Conservation (phyloP, 2,113 vertebrate genomes). For the Atractosteus spatula region DNA sequence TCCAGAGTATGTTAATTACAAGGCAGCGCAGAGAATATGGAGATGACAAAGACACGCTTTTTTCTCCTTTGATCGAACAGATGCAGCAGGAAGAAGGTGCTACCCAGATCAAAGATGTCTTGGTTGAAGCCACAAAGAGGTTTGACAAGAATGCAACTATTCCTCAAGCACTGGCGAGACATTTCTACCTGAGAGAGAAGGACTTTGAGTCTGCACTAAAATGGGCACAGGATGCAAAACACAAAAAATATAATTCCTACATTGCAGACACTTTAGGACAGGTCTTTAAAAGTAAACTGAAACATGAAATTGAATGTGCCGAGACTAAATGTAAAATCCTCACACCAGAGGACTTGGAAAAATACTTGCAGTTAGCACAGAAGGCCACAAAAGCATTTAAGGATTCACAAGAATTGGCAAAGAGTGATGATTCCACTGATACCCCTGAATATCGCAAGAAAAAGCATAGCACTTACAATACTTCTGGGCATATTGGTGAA, state of each 20-base stretch:
- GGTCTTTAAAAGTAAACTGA: conserved; percentile 68
- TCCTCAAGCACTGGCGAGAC: conserved; percentile 53
- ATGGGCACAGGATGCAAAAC: conserved; percentile 65
- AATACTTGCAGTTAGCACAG: conserved; percentile 53
- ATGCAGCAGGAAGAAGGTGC: conserved; percentile 22
- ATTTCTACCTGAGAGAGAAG: conserved; percentile 40
- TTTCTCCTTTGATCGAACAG: conserved; percentile 46
- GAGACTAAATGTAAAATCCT: conserved; percentile 30
- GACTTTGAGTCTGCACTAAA: conserved; percentile 39
- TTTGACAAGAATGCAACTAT: conserved; percentile 35
- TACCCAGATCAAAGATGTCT: conserved; percentile 37
- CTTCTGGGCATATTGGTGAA: conserved; percentile 61
- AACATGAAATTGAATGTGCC: conserved; percentile 29
- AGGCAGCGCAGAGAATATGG: conserved; percentile 39
- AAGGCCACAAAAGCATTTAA: conserved; percentile 64
- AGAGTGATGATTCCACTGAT: conserved; percentile 25
- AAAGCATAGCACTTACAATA: conserved; percentile 55
- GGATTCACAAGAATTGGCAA: conserved; percentile 62
- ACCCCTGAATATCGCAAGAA: conserved; percentile 45
- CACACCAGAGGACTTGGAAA: conserved; percentile 33
- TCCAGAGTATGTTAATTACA: conserved; percentile 39
- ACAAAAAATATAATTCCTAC: conserved; percentile 61
- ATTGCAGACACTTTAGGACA: conserved; percentile 71
- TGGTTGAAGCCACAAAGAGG: conserved; percentile 43
- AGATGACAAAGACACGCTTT: conserved; percentile 26